Conservation (phyloP, 2,797 vertebrate species). For the Choloepus didactylus region DNA sequence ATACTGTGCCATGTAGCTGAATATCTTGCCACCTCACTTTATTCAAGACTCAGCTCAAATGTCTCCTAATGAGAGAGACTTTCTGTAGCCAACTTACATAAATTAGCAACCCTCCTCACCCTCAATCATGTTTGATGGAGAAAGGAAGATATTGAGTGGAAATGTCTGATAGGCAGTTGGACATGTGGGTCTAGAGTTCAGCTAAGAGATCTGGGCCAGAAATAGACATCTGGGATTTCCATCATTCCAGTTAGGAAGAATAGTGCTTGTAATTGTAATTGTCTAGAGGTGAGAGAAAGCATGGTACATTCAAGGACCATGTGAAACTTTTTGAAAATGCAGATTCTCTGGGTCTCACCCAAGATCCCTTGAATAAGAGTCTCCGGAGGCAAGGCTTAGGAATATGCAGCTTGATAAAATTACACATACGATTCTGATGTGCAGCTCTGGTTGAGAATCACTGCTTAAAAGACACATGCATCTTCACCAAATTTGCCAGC, state of each 20-base stretch:
- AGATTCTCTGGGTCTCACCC: neutral
- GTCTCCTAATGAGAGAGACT: neutral
- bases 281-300: constrained; percentile 32
- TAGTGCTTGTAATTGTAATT: neutral
- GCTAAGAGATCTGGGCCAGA: neutral
- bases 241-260: neutral
- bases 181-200: constrained; percentile 47
- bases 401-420: neutral
- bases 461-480: neutral
- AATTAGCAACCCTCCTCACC: neutral
- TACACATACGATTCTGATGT: neutral
- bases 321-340: constrained; percentile 31
- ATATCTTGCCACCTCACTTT: constrained; percentile 28
- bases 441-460: neutral
- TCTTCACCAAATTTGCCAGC: neutral
- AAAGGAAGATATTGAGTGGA: constrained; percentile 41
- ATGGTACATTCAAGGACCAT: constrained; percentile 6
- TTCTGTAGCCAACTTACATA: neutral
- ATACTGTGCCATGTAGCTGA: neutral
- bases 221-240: constrained; percentile 34
- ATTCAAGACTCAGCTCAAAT: constrained; percentile 37
- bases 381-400: neutral
- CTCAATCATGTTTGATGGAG: constrained; percentile 24
- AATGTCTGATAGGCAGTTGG: neutral
- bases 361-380: constrained; percentile 36